These are phyloP conservation scores for Drosophila pachea DNA, from an alignment of 1,140 invertebrate species.

Conservation along the genomic window DNA sequence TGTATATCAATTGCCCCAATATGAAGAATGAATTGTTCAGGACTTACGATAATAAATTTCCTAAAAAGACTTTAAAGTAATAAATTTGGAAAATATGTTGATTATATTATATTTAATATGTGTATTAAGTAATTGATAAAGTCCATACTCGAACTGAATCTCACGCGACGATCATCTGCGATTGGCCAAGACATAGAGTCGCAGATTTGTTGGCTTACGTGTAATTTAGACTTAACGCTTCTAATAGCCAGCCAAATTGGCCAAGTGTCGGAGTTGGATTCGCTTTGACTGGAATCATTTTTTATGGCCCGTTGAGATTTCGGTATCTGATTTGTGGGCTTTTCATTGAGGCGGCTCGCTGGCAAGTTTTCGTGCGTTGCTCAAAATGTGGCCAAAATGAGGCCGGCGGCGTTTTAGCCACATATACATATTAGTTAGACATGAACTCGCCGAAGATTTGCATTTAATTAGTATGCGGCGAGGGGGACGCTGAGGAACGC, in stretches of 20 bases:
- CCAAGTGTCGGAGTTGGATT: constrained; percentile 7
- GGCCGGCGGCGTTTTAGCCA: constrained; percentile 54
- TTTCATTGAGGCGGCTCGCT: constrained; percentile 35
- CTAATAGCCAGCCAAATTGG: not conserved
- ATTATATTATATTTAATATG: no score
- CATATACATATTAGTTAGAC: constrained; percentile 69
- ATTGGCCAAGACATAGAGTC: not conserved
- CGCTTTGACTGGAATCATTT: not conserved
- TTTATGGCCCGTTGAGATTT: constrained; percentile 50
- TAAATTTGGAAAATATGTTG: no score
- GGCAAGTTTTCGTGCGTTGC: constrained; percentile 57
- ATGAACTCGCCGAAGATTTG: constrained; percentile 56
- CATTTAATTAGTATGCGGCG: constrained; percentile 61
- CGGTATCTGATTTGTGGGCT: constrained; percentile 46
- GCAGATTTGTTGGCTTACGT: not conserved
- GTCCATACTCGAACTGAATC: no score
- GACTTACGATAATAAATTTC: no score
- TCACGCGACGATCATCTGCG: no score
- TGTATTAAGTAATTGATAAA: no score
- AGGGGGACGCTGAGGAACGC: not conserved
- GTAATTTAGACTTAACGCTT: not conserved
- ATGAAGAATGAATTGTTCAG: no score
- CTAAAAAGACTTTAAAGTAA: no score
- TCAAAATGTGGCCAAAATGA: constrained; percentile 64
- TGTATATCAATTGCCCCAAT: no score